A percentile compares a stretch with the other conserved stretches of the same genome.
phyloP scores from a whole-genome alignment of 2,888 invertebrate species.

The Lepidochrysops patricia region DNA sequence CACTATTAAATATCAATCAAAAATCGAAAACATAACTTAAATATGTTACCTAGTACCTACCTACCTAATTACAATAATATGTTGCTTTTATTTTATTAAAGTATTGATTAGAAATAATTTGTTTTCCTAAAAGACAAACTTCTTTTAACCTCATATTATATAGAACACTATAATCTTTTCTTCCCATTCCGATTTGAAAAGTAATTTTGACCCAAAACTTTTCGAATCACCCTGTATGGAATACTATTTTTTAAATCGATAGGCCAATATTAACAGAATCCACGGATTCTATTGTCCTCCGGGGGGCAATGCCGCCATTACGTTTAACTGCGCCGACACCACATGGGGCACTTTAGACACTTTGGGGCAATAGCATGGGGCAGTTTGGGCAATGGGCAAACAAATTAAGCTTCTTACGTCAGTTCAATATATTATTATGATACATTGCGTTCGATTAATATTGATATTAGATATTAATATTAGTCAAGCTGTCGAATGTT shows the following conservation, averaged over 20 bases:
- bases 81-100: too few species aligned
- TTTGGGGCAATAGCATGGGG: not conserved
- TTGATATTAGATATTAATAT: not conserved
- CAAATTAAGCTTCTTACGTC: conserved; percentile 14
- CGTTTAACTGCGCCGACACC: conserved; percentile 28
- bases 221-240: conserved; percentile 14
- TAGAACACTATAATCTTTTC: too few species aligned
- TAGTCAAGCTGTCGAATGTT: not conserved
- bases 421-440: conserved; percentile 14
- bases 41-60: too few species aligned
- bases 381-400: conserved; percentile 11
- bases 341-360: conserved; percentile 30
- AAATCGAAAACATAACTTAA: too few species aligned
- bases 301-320: conserved; percentile 32
- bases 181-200: too few species aligned
- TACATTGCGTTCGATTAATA: not conserved
- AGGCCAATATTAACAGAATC: conserved; percentile 33
- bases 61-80: too few species aligned
- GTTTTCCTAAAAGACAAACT: too few species aligned
- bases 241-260: conserved; percentile 20
- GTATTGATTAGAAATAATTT: too few species aligned
- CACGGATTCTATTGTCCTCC: conserved; percentile 42
- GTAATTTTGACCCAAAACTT: too few species aligned
- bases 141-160: too few species aligned
- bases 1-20: too few species aligned